These are phyloP conservation scores for Monopis laevigella DNA, from an alignment of 2,888 invertebrate genomes.

Conservation along the genomic window DNA sequence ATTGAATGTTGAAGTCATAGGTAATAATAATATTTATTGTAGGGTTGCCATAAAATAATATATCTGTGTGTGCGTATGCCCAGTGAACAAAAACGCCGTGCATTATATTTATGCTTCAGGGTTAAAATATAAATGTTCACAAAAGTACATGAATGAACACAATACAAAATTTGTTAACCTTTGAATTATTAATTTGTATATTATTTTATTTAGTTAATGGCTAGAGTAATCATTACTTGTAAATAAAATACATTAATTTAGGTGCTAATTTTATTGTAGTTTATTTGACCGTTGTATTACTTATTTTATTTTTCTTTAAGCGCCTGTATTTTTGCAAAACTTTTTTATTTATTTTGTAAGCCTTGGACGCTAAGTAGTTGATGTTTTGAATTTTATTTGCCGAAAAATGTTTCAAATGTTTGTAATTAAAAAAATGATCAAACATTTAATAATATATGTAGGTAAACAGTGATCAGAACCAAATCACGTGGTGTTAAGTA, in stretches of 20 bases:
- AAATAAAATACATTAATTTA: slow-evolving; percentile 56
- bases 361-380: not conserved
- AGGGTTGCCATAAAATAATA: too few relatives aligned
- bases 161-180: too few relatives aligned
- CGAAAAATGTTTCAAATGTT: slow-evolving; percentile 3
- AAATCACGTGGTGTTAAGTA: slow-evolving; percentile 48
- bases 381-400: not conserved
- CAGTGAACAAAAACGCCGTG: too few relatives aligned
- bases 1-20: too few relatives aligned
- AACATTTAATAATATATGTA: slow-evolving; percentile 1
- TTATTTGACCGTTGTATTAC: not conserved
- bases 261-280: slow-evolving; percentile 37
- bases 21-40: too few relatives aligned
- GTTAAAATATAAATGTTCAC: too few relatives aligned
- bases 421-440: not conserved
- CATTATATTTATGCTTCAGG: too few relatives aligned
- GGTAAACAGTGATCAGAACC: slow-evolving; percentile 60
- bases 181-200: too few relatives aligned
- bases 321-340: not conserved
- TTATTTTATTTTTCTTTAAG: too few relatives aligned
- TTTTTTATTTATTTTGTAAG: slow-evolving; percentile 5
- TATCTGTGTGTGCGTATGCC: too few relatives aligned
- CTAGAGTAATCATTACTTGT: slow-evolving; percentile 48
- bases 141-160: too few relatives aligned
- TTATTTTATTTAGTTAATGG: slow-evolving; percentile 49